Conservation (phyloP, 2,888 invertebrate genomes). For the Andrena dorsata region DNA sequence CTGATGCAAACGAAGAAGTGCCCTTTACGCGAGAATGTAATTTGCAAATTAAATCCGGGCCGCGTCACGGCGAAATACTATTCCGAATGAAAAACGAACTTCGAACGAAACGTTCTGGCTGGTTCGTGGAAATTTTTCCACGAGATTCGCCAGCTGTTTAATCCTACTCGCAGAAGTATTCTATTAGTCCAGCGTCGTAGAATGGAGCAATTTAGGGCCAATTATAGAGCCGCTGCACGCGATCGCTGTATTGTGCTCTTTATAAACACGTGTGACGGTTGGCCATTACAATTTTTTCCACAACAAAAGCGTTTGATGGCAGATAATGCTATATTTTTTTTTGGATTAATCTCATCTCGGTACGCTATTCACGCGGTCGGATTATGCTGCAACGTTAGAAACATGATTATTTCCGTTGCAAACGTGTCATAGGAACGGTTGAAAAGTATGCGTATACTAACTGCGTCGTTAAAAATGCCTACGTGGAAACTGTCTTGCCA, state of each 20-base stretch:
- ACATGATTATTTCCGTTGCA: too few species aligned
- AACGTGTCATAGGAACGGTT: too few species aligned
- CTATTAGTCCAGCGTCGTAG: background rate
- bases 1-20: too few species aligned
- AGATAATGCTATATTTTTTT: background rate
- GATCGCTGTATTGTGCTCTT: conserved; percentile 11
- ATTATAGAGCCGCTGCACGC: conserved; percentile 17
- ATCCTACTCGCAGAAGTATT: background rate
- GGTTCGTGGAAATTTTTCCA: background rate
- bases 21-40: too few species aligned
- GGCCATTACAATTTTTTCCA: background rate
- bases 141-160: background rate
- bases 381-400: too few species aligned
- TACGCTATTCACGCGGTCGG: background rate
- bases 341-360: background rate
- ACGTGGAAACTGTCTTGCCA: too few species aligned
- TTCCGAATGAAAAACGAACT: too few species aligned
- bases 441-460: too few species aligned
- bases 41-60: too few species aligned
- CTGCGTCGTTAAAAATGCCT: too few species aligned
- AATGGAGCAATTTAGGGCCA: conserved; percentile 27
- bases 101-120: too few species aligned
- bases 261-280: conserved; percentile 3
- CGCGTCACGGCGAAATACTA: too few species aligned
- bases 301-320: background rate